phyloP scores from a whole-genome alignment of 2,113 vertebrate genomes.

The Aegotheles bennettii region DNA sequence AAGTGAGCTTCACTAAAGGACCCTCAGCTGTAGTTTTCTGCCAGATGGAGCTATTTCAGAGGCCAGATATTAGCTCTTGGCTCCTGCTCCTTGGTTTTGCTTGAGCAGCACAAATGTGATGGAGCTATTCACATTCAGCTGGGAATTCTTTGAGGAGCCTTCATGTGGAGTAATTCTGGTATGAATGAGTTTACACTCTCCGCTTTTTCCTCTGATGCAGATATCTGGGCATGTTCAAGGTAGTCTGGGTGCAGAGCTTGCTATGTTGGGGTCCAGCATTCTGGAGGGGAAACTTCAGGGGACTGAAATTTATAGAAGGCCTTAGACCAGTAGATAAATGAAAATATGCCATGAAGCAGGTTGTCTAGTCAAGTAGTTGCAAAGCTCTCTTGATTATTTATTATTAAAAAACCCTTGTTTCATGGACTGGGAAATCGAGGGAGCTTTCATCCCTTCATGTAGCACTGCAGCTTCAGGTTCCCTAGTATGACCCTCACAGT shows the following conservation, averaged over 20 bases:
- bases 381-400: neutral
- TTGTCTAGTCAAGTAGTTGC: neutral
- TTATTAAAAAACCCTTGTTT: neutral
- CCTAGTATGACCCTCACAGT: accelerated
- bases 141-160: neutral
- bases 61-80: neutral
- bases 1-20: neutral
- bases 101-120: neutral
- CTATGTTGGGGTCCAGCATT: neutral
- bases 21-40: neutral
- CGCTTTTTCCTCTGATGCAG: neutral
- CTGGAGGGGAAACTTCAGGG: neutral
- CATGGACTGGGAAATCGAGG: neutral
- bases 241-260: neutral
- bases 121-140: neutral
- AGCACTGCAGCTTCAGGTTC: neutral
- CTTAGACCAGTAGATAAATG: neutral
- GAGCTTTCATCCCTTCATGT: neutral
- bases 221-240: neutral
- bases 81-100: neutral
- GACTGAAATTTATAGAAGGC: neutral
- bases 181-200: neutral
- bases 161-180: neutral
- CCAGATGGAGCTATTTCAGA: neutral
- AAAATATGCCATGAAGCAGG: neutral